A percentile compares a stretch with the other conserved stretches of the same genome.
These are phyloP conservation scores for Chelon labrosus DNA, from an alignment of 2,797 vertebrate species.

Conservation along the genomic window DNA sequence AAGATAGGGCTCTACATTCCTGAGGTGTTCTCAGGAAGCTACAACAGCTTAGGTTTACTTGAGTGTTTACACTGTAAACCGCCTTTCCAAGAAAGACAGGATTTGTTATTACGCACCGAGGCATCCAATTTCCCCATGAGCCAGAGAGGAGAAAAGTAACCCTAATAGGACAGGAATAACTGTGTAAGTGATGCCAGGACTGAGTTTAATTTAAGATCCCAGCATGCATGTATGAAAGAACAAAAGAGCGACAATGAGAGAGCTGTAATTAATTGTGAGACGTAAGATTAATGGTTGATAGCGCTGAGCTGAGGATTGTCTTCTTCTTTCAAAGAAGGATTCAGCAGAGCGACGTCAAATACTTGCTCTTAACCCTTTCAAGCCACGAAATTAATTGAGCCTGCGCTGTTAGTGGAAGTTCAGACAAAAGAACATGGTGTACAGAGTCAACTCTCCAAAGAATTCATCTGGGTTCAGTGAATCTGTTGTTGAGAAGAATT, in stretches of 20 bases:
- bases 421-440: constrained; percentile 35
- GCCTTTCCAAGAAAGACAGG: constrained; percentile 77
- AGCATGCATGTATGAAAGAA: constrained; percentile 26
- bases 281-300: constrained; percentile 10
- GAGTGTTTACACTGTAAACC: constrained; percentile 76
- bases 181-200: constrained; percentile 43
- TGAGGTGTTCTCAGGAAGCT: constrained; percentile 31
- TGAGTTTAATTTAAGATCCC: constrained; percentile 47
- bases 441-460: constrained; percentile 16
- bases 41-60: constrained; percentile 68
- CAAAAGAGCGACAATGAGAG: constrained; percentile 29
- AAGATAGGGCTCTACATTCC: constrained; percentile 32
- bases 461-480: not conserved
- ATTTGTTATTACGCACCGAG: constrained; percentile 72
- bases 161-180: constrained; percentile 65
- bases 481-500: not conserved
- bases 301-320: constrained; percentile 20
- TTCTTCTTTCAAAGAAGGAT: constrained; percentile 35
- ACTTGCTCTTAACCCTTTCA: constrained; percentile 30
- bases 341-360: constrained; percentile 29
- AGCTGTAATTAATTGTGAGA: constrained; percentile 19
- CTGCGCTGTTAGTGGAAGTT: constrained; percentile 20
- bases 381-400: constrained; percentile 9
- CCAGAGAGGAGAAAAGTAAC: constrained; percentile 59
- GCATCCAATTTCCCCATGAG: constrained; percentile 69